phyloP scores from a whole-genome alignment of 1,140 invertebrate genomes.

The Rhagoletis pomonella region DNA sequence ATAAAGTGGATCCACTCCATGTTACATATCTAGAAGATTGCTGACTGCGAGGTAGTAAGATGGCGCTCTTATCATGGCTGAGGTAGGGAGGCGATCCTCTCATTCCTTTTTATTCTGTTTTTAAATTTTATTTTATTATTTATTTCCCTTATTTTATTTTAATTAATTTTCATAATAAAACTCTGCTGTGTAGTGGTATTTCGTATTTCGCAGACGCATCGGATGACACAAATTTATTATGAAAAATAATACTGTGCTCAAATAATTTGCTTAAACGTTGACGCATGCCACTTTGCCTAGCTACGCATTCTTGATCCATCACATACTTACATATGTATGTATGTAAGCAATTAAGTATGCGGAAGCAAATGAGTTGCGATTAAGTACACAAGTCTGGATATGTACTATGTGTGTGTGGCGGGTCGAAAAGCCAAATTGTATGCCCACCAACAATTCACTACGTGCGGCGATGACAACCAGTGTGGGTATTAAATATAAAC shows the following conservation, averaged over 20 bases:
- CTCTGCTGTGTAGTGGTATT: no score
- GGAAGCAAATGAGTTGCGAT: conserved; percentile 38
- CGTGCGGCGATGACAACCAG: neutral
- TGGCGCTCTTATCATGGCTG: no score
- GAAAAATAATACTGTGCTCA: conserved; percentile 18
- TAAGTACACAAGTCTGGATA: conserved; percentile 7
- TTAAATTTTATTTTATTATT: no score
- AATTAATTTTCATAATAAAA: no score
- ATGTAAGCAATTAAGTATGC: neutral
- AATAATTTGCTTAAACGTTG: conserved; percentile 39
- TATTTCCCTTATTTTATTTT: no score
- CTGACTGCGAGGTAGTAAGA: no score
- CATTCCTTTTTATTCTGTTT: no score
- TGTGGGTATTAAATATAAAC: neutral
- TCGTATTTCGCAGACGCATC: neutral
- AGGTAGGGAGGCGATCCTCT: no score
- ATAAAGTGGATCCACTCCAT: no score
- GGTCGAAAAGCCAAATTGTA: neutral
- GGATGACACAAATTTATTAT: conserved; percentile 21
- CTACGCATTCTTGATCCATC: neutral
- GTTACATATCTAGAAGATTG: no score
- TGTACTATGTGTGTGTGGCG: neutral
- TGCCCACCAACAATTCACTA: neutral
- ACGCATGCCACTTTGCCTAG: neutral
- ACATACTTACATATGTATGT: neutral